These are phyloP conservation scores for Oryzias melastigma DNA, from an alignment of 2,113 vertebrate genomes.

Conservation along the genomic window DNA sequence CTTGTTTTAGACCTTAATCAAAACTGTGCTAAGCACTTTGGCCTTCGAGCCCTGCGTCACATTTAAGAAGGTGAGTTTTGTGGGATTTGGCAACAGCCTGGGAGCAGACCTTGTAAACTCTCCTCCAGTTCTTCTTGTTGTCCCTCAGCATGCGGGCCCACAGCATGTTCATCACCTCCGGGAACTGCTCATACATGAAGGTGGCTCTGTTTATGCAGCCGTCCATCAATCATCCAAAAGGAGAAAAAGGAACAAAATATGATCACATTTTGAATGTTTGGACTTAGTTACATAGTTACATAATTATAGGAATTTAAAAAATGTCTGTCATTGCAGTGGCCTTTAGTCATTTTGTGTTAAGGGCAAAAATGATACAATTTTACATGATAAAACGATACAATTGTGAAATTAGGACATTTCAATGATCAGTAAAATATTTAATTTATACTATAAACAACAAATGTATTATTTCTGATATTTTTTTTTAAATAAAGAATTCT, in stretches of 20 bases:
- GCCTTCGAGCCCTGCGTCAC: neutral
- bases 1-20: slow-evolving; percentile 1
- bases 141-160: slow-evolving; percentile 98
- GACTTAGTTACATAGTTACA: neutral
- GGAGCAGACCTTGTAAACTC: slow-evolving; percentile 95
- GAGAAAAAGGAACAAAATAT: neutral
- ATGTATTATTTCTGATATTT: too few species aligned
- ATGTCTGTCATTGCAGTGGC: neutral
- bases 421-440: neutral
- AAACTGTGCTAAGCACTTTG: slow-evolving; percentile 1
- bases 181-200: slow-evolving; percentile 99
- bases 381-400: neutral
- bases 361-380: neutral
- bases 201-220: slow-evolving; percentile 79
- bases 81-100: slow-evolving; percentile 1
- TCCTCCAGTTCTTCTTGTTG: slow-evolving; percentile 98
- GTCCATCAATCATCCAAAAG: neutral
- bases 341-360: neutral
- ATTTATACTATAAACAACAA: neutral
- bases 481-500: too few species aligned
- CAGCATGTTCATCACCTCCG: slow-evolving; percentile 99
- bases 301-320: neutral
- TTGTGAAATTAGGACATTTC: neutral
- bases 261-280: neutral
- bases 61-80: slow-evolving; percentile 1